Conservation (phyloP, 2,888 invertebrate species). For the Meandrusa payeni region DNA sequence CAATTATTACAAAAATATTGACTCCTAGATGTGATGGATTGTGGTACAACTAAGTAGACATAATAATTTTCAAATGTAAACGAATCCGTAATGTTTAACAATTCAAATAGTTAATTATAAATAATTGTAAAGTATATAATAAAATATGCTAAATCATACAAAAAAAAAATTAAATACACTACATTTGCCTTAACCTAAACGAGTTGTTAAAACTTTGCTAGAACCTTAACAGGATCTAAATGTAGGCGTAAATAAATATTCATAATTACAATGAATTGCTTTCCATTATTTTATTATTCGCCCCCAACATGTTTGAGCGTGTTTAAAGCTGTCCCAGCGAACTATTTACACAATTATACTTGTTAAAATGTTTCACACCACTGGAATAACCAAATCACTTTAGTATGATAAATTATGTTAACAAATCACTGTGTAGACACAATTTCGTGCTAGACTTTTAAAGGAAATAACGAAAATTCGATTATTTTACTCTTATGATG, state of each 20-base stretch:
- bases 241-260: slow-evolving; percentile 51
- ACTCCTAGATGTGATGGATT: no score
- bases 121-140: slow-evolving; percentile 60
- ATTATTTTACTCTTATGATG: no score
- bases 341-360: slow-evolving; percentile 29
- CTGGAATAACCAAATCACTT: no score
- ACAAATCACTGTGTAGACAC: no score
- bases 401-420: no score
- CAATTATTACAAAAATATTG: no score
- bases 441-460: no score
- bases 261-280: slow-evolving; percentile 44
- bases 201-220: slow-evolving; percentile 49
- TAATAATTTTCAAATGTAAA: slow-evolving; percentile 31
- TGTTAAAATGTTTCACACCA: no score
- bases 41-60: slow-evolving; percentile 17
- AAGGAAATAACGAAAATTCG: no score
- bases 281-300: slow-evolving; percentile 31
- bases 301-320: slow-evolving; percentile 55
- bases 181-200: slow-evolving; percentile 51
- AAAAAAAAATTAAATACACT: slow-evolving; percentile 66
- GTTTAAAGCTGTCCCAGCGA: slow-evolving; percentile 53
- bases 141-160: slow-evolving; percentile 64
- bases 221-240: slow-evolving; percentile 37
- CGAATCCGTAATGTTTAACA: slow-evolving; percentile 46
- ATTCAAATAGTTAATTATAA: slow-evolving; percentile 61